Conservation (phyloP, 2,888 invertebrate species). For the Standfussiana lucernea region DNA sequence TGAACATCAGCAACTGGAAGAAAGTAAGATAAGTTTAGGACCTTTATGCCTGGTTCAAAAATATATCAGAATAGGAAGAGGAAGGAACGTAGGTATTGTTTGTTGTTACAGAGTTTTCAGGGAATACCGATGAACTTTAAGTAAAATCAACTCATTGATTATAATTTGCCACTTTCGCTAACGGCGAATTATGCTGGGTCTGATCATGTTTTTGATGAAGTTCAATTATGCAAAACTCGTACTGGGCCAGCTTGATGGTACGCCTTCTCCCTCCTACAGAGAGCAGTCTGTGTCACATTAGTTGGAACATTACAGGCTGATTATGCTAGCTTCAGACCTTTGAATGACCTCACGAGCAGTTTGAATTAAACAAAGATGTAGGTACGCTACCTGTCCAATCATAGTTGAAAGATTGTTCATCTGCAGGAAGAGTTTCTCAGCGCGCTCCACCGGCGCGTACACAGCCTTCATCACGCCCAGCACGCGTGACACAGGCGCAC, state of each 20-base stretch:
- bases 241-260: too few relatives aligned
- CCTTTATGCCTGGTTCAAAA: neutral
- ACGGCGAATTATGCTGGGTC: neutral
- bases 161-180: neutral
- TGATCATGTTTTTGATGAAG: neutral
- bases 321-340: neutral
- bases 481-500: constrained; percentile 76
- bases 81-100: neutral
- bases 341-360: neutral
- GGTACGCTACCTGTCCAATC: constrained; percentile 91
- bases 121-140: neutral
- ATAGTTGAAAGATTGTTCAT: constrained; percentile 93
- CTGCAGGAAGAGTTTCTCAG: constrained; percentile 92
- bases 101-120: neutral
- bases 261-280: too few relatives aligned
- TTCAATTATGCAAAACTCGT: neutral
- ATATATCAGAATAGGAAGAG: neutral
- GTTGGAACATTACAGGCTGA: neutral
- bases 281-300: too few relatives aligned
- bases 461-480: constrained; percentile 81
- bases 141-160: neutral
- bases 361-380: neutral
- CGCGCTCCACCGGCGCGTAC: constrained; percentile 92
- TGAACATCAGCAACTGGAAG: constrained; percentile 93
- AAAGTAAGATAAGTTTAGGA: constrained; percentile 8